These are phyloP conservation scores for Chelonus insularis DNA, from an alignment of 1,140 invertebrate genomes.

Conservation along the genomic window DNA sequence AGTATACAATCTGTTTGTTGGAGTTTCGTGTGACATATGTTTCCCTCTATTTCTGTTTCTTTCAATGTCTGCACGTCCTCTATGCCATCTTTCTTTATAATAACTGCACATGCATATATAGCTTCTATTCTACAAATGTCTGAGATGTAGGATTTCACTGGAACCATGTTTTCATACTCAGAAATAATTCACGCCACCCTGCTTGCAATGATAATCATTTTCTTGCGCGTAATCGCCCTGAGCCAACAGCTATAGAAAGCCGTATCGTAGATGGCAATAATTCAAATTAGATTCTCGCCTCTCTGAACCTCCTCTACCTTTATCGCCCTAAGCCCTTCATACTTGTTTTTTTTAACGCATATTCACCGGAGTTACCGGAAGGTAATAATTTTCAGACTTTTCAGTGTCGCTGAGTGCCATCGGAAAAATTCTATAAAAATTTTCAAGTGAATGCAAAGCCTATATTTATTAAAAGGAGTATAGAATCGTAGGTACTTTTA, in stretches of 20 bases:
- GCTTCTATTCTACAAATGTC: conserved; percentile 14
- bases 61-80: neutral
- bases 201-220: conserved; percentile 21
- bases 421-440: neutral
- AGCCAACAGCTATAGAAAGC: neutral
- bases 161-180: conserved; percentile 20
- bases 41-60: neutral
- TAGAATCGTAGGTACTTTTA: conserved; percentile 4
- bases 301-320: neutral
- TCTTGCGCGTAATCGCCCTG: conserved; percentile 8
- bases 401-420: neutral
- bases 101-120: conserved; percentile 2
- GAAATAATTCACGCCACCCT: conserved; percentile 21
- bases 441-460: neutral
- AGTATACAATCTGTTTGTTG: neutral
- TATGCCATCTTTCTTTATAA: neutral
- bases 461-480: neutral
- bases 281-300: conserved; percentile 23
- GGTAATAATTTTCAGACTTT: neutral
- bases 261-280: conserved; percentile 14
- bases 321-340: neutral
- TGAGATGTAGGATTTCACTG: neutral
- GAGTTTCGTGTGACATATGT: neutral
- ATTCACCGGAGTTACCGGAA: neutral
- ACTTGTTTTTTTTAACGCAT: neutral